These are phyloP conservation scores for Zapornia atra DNA, from an alignment of 2,113 vertebrate genomes.

Conservation along the genomic window DNA sequence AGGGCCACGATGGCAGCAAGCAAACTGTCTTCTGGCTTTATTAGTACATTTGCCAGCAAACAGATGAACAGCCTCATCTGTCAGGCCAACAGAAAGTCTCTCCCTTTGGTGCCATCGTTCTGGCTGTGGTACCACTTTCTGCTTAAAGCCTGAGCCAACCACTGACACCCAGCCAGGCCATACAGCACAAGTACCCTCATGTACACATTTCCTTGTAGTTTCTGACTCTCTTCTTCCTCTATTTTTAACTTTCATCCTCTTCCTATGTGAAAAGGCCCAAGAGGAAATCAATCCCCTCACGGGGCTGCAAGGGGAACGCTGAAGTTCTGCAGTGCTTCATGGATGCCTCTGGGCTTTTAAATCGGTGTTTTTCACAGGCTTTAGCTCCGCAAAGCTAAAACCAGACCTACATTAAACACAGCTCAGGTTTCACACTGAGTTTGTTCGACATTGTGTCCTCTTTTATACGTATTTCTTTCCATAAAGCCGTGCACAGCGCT, in stretches of 20 bases:
- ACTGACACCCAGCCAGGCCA: not conserved
- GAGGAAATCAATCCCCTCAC: not conserved
- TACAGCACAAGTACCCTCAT: too few relatives aligned
- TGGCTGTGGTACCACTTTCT: not conserved
- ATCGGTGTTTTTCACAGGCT: not conserved
- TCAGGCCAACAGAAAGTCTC: not conserved
- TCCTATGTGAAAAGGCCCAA: not conserved
- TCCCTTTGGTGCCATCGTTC: not conserved
- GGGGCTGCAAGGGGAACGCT: not conserved
- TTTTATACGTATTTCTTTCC: not conserved
- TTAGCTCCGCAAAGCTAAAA: not conserved
- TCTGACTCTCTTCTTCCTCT: not conserved
- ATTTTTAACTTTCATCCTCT: not conserved
- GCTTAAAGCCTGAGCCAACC: not conserved
- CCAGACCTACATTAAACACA: not conserved
- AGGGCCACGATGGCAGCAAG: not conserved
- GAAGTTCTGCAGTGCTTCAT: not conserved
- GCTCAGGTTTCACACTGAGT: not conserved
- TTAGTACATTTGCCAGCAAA: not conserved
- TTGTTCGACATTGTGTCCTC: not conserved
- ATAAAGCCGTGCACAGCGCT: not conserved
- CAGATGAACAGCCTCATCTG: not conserved
- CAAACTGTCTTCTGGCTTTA: not conserved
- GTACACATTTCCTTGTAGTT: not conserved
- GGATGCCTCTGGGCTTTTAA: not conserved